Conservation (phyloP, 2,113 vertebrate genomes). For the Phycodurus eques region DNA sequence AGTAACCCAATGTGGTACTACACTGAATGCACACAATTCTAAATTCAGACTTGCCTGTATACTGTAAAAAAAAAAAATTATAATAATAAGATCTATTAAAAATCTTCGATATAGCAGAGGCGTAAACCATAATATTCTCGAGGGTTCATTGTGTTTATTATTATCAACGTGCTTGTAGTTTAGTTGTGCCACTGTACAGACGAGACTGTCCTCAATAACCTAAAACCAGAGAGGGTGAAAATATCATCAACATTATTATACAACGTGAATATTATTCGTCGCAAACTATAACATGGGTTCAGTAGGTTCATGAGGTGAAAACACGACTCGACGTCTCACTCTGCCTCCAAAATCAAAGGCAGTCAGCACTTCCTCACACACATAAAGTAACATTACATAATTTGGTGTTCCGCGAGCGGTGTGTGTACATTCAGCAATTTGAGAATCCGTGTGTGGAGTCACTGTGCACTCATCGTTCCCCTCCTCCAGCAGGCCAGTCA, state of each 20-base stretch:
- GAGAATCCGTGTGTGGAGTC: background rate
- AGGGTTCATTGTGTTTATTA: background rate
- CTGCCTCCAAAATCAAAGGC: background rate
- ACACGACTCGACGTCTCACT: background rate
- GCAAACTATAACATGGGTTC: background rate
- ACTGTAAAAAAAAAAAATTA: too few relatives aligned
- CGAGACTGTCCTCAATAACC: background rate
- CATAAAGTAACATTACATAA: background rate
- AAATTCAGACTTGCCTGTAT: too few relatives aligned
- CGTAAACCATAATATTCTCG: too few relatives aligned
- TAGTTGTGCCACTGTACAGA: background rate
- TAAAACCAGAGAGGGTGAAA: background rate
- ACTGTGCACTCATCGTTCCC: background rate
- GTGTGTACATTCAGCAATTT: background rate
- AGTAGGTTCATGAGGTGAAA: background rate
- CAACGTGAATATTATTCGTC: background rate
- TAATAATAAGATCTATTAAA: too few relatives aligned
- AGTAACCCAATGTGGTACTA: too few relatives aligned
- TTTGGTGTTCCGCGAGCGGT: background rate
- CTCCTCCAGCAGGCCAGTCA: background rate
- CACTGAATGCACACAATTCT: too few relatives aligned
- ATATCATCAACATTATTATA: background rate
- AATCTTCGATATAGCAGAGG: too few relatives aligned
- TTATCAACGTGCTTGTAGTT: background rate
- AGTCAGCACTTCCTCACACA: constrained; percentile 2